A percentile compares a stretch with the other conserved stretches of the same genome.
phyloP scores from a whole-genome alignment of 2,797 vertebrate genomes.

The Pangasius sanitwongsei region DNA sequence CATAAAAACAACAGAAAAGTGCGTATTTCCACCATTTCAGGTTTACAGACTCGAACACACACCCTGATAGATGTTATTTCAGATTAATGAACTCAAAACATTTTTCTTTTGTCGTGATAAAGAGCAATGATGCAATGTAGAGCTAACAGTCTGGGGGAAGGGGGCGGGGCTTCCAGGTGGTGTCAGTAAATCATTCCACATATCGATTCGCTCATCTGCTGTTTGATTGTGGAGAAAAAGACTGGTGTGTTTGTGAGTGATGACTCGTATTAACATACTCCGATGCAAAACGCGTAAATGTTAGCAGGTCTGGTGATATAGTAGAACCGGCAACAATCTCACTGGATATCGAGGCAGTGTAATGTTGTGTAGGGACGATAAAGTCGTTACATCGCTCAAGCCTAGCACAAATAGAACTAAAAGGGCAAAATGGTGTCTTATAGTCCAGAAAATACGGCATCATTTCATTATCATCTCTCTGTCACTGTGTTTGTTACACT shows the following conservation, averaged over 20 bases:
- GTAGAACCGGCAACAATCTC: no score
- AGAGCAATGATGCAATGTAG: neutral
- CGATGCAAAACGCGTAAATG: neutral
- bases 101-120: neutral
- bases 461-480: neutral
- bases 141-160: neutral
- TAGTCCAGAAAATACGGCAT: neutral
- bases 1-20: neutral
- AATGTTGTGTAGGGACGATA: neutral
- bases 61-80: neutral
- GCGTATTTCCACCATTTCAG: neutral
- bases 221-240: no score
- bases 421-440: no score
- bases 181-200: neutral
- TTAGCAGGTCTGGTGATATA: neutral
- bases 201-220: no score
- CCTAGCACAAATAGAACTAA: no score
- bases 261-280: neutral
- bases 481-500: neutral
- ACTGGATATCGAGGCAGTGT: no score
- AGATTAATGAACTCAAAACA: neutral
- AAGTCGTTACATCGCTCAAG: neutral
- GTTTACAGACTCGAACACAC: neutral
- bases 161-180: neutral
- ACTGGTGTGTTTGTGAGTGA: neutral